A percentile compares a stretch with the other conserved stretches of the same genome.
phyloP scores from a whole-genome alignment of 37 sponge, comb jelly and placozoan genomes.

The Eunapius fragilis region DNA sequence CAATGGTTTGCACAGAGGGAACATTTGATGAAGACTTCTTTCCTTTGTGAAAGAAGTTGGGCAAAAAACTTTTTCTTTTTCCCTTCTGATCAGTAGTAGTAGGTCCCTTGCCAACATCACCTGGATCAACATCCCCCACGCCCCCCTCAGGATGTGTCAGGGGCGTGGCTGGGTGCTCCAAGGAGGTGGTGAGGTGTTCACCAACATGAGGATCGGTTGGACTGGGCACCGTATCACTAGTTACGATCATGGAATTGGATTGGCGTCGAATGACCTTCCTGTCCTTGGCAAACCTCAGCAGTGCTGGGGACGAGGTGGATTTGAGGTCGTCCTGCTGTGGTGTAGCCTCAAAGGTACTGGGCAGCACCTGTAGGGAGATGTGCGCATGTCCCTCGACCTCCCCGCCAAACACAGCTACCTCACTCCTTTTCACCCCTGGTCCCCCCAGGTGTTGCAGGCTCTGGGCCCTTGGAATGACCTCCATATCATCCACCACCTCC shows the following conservation, averaged over 20 bases:
- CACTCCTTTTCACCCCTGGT: background rate
- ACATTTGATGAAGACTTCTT: background rate
- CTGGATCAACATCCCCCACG: background rate
- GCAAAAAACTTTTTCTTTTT: background rate
- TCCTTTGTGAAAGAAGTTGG: background rate
- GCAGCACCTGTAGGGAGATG: background rate
- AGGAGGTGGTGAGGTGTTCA: background rate
- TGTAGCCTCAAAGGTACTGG: background rate
- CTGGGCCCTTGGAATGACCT: conserved; percentile 17
- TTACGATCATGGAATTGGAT: background rate
- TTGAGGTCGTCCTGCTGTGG: background rate
- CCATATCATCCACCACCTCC: conserved; percentile 22
- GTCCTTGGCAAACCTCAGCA: background rate
- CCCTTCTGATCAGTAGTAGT: background rate
- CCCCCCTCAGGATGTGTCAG: background rate
- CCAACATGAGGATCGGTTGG: background rate
- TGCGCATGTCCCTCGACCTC: background rate
- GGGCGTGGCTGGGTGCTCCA: background rate
- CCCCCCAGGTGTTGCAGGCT: conserved; percentile 3
- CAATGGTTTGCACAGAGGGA: background rate
- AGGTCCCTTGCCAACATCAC: background rate
- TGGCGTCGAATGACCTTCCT: background rate
- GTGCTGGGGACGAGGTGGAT: background rate
- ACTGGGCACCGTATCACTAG: background rate
- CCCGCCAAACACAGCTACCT: background rate